Base-by-base conservation (phyloP, 1,140 invertebrate genomes). In the Drusus annulatus region DNA sequence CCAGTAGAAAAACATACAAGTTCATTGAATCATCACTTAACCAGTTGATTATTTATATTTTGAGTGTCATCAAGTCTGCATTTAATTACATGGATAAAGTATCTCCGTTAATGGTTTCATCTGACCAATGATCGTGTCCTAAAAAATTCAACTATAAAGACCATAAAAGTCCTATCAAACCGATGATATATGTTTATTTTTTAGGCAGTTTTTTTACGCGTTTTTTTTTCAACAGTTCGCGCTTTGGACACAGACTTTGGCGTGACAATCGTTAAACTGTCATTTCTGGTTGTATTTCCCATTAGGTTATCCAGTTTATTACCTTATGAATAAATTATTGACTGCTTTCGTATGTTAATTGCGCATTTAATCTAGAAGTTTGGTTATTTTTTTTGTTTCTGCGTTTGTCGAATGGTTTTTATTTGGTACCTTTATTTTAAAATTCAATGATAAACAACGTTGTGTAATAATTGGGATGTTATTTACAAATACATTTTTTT, bases 301-400 rank as follows among this genome's bases (percentile, higher is more conserved):
- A 71, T 71, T 52, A 23, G 45, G 21, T 71, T 52, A 19, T 23
- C 19, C 17, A 52, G 16, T 71, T 71, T 71, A 71, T 23, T 19
- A 71, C 17, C 68, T 16, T 23, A 51, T 51, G 45, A 52, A 71
- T 71, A 71, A 71, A 51, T 71, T 71, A 71, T 52, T 25, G 25
- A 8, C 68, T 71, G 17, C 19, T 71, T 71, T 16, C 16, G 45
- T 23, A 52, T 52, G 45, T 71, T 52, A 71, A 71, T 71, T 51
- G 19, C 68, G 5, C n/a, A 50, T n/a, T 71, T 71, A 65, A 65
- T 65, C 36, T 25, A 28, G 28, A 65, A 60, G 28, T 65, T 65
- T 65, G 62, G 23, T n/a, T 4, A 10, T 45, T 45, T 25, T 65
- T 25, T 65, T 65, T 28, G 21, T 65, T 65, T 65, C n/a, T 65